A percentile compares a stretch with the other conserved stretches of the same genome.
phyloP scores from a whole-genome alignment of 2,113 vertebrate species.

The Alethe diademata region DNA sequence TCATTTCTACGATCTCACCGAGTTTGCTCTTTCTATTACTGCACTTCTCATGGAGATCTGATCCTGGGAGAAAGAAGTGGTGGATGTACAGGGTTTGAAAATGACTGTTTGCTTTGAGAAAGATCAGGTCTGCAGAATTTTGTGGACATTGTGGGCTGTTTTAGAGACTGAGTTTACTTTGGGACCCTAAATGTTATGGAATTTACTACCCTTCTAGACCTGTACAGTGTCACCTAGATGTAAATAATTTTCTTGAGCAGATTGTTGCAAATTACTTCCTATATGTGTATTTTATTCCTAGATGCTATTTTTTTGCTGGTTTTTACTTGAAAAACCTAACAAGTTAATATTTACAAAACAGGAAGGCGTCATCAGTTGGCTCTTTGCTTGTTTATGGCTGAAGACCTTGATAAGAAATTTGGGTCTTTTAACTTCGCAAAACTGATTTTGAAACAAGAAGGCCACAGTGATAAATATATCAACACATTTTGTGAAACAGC shows the following conservation, averaged over 20 bases:
- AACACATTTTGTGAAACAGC: not conserved
- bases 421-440: not conserved
- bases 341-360: not conserved
- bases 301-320: not conserved
- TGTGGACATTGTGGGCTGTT: not conserved
- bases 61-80: not conserved
- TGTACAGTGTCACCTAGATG: not conserved
- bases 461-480: not conserved
- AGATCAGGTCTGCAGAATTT: not conserved
- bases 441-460: not conserved
- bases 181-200: not conserved
- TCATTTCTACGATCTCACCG: not conserved
- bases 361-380: not conserved
- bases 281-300: not conserved
- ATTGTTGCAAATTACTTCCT: not conserved
- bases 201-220: not conserved
- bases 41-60: not conserved
- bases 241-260: not conserved
- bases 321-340: not conserved
- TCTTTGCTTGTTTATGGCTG: not conserved
- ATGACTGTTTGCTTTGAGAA: not conserved
- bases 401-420: not conserved
- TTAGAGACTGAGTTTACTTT: not conserved
- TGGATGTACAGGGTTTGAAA: not conserved
- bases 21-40: not conserved